Evolutionary conservation across 1,140 invertebrate genomes (phyloP).

Genomic region (Cherax destructor): DNA sequence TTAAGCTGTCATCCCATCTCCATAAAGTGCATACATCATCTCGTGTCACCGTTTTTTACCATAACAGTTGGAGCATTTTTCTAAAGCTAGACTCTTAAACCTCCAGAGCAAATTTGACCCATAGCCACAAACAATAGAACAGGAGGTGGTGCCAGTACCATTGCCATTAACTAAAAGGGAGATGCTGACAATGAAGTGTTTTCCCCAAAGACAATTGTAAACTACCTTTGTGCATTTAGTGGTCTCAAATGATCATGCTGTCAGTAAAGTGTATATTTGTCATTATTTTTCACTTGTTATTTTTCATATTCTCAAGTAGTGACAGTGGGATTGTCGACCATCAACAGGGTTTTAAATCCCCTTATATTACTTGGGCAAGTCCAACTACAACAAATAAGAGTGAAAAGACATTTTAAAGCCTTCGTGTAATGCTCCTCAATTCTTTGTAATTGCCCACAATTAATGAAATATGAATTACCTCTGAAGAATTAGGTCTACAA

Average conservation of each 20-base stretch:
- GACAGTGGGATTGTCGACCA: slow-evolving; percentile 50
- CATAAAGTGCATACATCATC: slow-evolving; percentile 50
- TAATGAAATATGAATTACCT: slow-evolving; percentile 38
- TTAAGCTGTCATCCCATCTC: slow-evolving; percentile 64
- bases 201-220: background rate
- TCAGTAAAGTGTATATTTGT: slow-evolving; percentile 15
- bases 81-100: slow-evolving; percentile 55
- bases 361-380: slow-evolving; percentile 35
- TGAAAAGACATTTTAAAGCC: slow-evolving; percentile 34
- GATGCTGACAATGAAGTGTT: background rate
- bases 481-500: slow-evolving; percentile 53
- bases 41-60: slow-evolving; percentile 57
- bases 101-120: slow-evolving; percentile 24
- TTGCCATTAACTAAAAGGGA: slow-evolving; percentile 49
- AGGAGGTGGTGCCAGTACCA: slow-evolving; percentile 39
- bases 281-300: slow-evolving; percentile 15
- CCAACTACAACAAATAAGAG: background rate
- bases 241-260: slow-evolving; percentile 40
- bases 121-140: slow-evolving; percentile 30
- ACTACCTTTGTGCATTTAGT: slow-evolving; percentile 35
- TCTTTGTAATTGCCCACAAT: slow-evolving; percentile 29
- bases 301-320: slow-evolving; percentile 49
- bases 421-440: slow-evolving; percentile 30
- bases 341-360: slow-evolving; percentile 22
- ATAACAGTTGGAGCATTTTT: slow-evolving; percentile 63